phyloP scores from a whole-genome alignment of 2,888 invertebrate genomes.

The Myopa testacea region DNA sequence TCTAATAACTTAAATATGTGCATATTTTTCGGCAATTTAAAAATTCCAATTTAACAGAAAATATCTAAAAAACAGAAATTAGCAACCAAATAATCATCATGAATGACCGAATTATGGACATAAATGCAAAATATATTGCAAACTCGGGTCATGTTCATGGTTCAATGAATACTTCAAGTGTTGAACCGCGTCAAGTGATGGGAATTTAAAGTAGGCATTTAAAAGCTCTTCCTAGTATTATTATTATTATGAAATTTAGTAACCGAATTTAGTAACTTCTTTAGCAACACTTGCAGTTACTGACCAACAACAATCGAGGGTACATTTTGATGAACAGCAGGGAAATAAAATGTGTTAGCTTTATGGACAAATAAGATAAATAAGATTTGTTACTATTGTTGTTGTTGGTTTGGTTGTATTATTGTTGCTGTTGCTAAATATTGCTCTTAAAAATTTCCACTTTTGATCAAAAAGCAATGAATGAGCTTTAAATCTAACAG shows the following conservation, averaged over 20 bases:
- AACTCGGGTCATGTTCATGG: neutral
- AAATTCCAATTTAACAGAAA: conserved; percentile 18
- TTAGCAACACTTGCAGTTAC: too few species aligned
- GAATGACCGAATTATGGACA: neutral
- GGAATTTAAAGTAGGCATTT: too few species aligned
- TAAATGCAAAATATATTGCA: neutral
- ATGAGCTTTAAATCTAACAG: conserved; percentile 9
- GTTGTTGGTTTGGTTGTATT: neutral
- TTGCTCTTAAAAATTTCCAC: neutral
- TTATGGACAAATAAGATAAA: neutral
- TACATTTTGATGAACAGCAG: too few species aligned
- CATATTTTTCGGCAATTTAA: conserved; percentile 22
- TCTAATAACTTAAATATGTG: conserved; percentile 23
- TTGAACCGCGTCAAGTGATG: too few species aligned
- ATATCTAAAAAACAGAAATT: neutral
- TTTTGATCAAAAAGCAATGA: neutral
- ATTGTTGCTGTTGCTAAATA: neutral
- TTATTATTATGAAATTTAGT: too few species aligned
- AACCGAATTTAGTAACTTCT: too few species aligned
- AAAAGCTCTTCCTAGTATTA: too few species aligned
- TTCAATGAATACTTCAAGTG: too few species aligned
- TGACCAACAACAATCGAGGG: too few species aligned
- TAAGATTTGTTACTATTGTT: neutral
- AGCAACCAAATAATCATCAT: neutral
- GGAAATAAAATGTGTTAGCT: too few species aligned